Conservation (phyloP, 1,140 invertebrate genomes). For the Tenebrio molitor region DNA sequence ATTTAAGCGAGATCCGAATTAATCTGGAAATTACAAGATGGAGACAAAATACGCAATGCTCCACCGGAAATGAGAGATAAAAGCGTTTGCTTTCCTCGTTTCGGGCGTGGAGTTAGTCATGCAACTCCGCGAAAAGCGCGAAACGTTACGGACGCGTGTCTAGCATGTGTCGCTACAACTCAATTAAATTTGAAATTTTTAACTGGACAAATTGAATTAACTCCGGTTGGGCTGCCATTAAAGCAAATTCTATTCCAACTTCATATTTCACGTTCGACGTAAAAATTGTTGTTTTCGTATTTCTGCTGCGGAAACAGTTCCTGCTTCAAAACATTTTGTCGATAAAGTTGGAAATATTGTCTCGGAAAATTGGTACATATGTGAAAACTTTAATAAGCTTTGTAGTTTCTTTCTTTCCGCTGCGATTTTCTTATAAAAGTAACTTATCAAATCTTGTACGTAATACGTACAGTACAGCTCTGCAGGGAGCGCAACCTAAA, state of each 20-base stretch:
- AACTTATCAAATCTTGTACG: conserved; percentile 42
- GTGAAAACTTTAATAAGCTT: conserved; percentile 38
- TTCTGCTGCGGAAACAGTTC: background rate
- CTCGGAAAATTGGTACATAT: conserved; percentile 30
- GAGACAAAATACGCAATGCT: conserved; percentile 10
- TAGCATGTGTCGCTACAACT: too few species aligned
- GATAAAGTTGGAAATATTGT: conserved; percentile 10
- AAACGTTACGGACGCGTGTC: too few species aligned
- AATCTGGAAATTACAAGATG: conserved; percentile 13
- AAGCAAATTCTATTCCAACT: too few species aligned
- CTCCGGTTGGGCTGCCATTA: too few species aligned
- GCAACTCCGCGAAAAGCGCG: background rate
- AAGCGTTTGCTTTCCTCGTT: conserved; percentile 31
- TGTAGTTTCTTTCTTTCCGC: conserved; percentile 11
- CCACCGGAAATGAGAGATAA: conserved; percentile 1
- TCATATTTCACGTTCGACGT: too few species aligned
- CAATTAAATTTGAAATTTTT: too few species aligned
- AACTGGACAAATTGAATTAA: too few species aligned
- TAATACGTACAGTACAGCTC: conserved; percentile 21
- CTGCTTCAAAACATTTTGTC: background rate
- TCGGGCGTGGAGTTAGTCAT: conserved; percentile 3
- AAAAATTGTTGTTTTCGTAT: background rate
- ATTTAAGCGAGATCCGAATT: conserved; percentile 17
- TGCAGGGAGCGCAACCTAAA: conserved; percentile 16
- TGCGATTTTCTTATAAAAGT: conserved; percentile 39